phyloP scores from a whole-genome alignment of 2,113 vertebrate species.

The Neopipo cinnamomea region DNA sequence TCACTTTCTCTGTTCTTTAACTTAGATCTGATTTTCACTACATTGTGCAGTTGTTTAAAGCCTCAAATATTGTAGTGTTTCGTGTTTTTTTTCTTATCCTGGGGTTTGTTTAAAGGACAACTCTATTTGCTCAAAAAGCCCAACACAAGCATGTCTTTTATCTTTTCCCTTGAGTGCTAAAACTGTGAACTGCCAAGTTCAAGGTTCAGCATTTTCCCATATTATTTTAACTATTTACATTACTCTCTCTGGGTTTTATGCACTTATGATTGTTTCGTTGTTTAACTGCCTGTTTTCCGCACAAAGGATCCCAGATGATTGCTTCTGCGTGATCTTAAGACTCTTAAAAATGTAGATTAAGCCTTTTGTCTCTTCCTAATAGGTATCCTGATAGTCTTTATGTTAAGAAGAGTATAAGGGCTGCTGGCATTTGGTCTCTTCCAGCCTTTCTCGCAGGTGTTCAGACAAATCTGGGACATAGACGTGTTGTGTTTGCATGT shows the following conservation, averaged over 20 bases:
- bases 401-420: not conserved
- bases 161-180: constrained; percentile 53
- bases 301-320: not conserved
- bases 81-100: not conserved
- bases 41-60: not conserved
- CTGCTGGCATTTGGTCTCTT: not conserved
- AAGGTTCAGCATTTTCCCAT: constrained; percentile 57
- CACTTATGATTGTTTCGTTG: not conserved
- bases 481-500: accelerated
- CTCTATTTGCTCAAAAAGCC: not conserved
- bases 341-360: not conserved
- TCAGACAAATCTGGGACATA: not conserved
- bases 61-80: not conserved
- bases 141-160: constrained; percentile 1
- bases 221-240: constrained; percentile 29
- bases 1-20: not conserved
- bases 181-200: constrained; percentile 49
- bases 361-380: not conserved
- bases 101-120: constrained; percentile 21
- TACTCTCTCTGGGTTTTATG: not conserved
- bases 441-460: not conserved
- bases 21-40: not conserved
- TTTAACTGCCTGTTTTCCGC: not conserved
- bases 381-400: not conserved
- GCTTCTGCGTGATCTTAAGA: not conserved